Conservation (phyloP, 1,140 invertebrate species). For the Macrosteles quadrilineatus region DNA sequence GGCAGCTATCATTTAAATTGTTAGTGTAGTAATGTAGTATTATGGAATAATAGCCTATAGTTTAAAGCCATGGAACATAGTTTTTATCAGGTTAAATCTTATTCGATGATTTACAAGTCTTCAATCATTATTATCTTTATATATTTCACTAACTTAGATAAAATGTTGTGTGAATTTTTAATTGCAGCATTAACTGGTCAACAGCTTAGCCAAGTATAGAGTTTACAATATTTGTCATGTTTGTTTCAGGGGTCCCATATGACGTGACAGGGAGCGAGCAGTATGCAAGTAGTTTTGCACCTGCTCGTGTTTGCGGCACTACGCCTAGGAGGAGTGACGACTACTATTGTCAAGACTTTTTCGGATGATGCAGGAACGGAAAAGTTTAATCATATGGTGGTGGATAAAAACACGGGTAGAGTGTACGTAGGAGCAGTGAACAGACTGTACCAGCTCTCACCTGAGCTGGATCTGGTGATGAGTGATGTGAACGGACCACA, state of each 20-base stretch:
- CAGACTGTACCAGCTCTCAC: constrained; percentile 87
- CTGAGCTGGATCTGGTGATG: constrained; percentile 77
- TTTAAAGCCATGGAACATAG: too few relatives aligned
- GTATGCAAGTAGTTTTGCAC: constrained; percentile 34
- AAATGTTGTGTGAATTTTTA: too few relatives aligned
- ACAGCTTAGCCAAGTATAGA: too few relatives aligned
- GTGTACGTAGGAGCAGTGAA: constrained; percentile 95
- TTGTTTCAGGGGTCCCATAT: constrained; percentile 31
- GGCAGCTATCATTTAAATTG: too few relatives aligned
- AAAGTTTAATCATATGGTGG: constrained; percentile 82
- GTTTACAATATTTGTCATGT: background rate
- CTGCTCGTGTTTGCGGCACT: constrained; percentile 30
- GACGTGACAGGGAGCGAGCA: constrained; percentile 32
- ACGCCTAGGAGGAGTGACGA: constrained; percentile 24
- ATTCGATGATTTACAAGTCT: too few relatives aligned
- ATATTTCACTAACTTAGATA: too few relatives aligned
- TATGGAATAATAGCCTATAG: too few relatives aligned
- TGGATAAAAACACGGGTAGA: constrained; percentile 88
- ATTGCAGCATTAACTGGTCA: too few relatives aligned
- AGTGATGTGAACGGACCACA: constrained; percentile 85
- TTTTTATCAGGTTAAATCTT: too few relatives aligned
- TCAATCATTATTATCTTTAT: too few relatives aligned
- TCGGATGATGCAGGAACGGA: constrained; percentile 58
- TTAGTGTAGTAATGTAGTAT: too few relatives aligned
- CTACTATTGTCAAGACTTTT: constrained; percentile 65